These are phyloP conservation scores for Fragum sueziense DNA, from an alignment of 2,888 invertebrate species.

Conservation along the genomic window DNA sequence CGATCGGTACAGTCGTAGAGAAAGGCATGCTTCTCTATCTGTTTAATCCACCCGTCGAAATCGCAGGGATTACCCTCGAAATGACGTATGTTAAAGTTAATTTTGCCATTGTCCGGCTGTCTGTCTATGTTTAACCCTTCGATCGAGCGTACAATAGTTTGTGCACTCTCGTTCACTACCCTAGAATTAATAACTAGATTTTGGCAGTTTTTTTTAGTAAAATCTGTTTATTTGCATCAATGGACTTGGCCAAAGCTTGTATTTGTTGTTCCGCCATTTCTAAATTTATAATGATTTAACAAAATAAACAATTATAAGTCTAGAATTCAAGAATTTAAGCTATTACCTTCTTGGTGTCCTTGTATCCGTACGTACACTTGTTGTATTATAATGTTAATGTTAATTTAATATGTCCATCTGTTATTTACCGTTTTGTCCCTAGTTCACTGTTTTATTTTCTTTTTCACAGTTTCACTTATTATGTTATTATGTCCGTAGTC, in stretches of 20 bases:
- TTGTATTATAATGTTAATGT: too few relatives aligned
- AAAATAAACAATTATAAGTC: too few relatives aligned
- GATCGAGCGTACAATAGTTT: background rate
- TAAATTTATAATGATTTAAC: too few relatives aligned
- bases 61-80: background rate
- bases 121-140: background rate
- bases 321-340: too few relatives aligned
- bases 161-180: background rate
- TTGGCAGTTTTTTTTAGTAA: background rate
- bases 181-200: background rate
- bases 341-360: too few relatives aligned
- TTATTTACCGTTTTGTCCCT: too few relatives aligned
- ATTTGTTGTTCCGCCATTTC: constrained; percentile 5
- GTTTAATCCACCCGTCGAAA: background rate
- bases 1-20: background rate
- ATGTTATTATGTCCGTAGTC: too few relatives aligned
- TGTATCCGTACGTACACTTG: too few relatives aligned
- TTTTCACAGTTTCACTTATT: too few relatives aligned
- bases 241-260: background rate
- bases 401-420: too few relatives aligned
- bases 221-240: background rate
- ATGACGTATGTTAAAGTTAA: background rate
- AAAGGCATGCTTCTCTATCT: background rate
- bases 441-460: too few relatives aligned
- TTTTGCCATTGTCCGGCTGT: background rate